Evolutionary conservation across 2,888 invertebrate species (phyloP).

Genomic region (Acleris sparsana): DNA sequence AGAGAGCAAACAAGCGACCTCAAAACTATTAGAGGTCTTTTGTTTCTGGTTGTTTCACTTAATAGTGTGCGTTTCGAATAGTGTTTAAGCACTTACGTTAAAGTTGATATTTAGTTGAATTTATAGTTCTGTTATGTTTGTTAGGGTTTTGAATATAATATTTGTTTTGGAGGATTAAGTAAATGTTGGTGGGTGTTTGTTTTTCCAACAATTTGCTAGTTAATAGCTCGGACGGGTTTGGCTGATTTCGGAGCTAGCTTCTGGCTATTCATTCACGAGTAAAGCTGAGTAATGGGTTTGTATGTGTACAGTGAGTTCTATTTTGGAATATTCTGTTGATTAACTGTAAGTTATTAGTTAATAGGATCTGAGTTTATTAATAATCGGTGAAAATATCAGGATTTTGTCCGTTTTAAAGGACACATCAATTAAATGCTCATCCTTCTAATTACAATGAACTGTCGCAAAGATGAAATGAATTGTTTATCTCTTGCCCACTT

Average conservation of each 20-base stretch:
- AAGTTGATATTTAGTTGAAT: conserved; percentile 50
- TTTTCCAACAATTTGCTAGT: conserved; percentile 52
- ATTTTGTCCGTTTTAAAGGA: too few species aligned
- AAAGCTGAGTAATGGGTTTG: conserved; percentile 25
- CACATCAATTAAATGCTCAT: too few species aligned
- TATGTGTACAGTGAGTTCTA: conserved; percentile 13
- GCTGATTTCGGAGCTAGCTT: conserved; percentile 24
- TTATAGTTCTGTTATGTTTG: conserved; percentile 44
- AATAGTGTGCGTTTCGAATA: conserved; percentile 49
- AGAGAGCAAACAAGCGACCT: conserved; percentile 27
- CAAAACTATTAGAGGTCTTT: conserved; percentile 51
- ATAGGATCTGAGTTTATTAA: background rate
- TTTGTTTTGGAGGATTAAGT: conserved; percentile 66
- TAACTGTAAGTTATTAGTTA: background rate
- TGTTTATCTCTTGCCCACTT: too few species aligned
- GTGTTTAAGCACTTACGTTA: conserved; percentile 51
- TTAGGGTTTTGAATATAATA: conserved; percentile 56
- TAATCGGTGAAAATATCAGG: too few species aligned
- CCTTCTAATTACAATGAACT: too few species aligned
- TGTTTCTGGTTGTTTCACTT: conserved; percentile 52
- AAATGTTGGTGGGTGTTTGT: conserved; percentile 61
- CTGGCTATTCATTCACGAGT: conserved; percentile 29
- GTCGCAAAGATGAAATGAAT: too few species aligned
- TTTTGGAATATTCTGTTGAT: conserved; percentile 5
- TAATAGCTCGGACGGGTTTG: conserved; percentile 43